Evolutionary conservation across 2,113 vertebrate genomes (phyloP).

Genomic region (Amblyornis subalaris): DNA sequence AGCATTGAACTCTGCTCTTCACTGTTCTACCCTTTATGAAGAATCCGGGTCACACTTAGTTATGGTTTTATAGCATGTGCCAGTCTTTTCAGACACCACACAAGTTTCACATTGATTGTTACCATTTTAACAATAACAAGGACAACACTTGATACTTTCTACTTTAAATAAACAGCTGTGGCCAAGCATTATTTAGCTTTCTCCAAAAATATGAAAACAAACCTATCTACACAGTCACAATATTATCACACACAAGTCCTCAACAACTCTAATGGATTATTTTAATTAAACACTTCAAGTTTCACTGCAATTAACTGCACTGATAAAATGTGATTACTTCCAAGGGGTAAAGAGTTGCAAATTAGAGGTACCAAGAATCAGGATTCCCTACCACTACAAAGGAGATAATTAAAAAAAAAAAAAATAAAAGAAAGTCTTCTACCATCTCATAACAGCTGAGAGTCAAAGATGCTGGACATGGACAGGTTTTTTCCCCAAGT

Average conservation of each 20-base stretch:
- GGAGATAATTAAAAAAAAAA: not conserved
- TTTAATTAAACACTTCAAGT: not conserved
- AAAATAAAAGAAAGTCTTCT: not conserved
- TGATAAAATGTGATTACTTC: not conserved
- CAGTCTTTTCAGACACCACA: not conserved
- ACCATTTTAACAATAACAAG: not conserved
- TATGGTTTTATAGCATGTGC: not conserved
- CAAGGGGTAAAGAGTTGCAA: not conserved
- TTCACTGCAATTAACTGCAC: not conserved
- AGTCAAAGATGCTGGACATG: not conserved
- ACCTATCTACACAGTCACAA: not conserved
- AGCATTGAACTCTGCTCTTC: not conserved
- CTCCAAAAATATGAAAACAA: not conserved
- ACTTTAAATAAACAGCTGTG: not conserved
- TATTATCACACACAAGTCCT: not conserved
- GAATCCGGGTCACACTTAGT: not conserved
- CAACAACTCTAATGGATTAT: not conserved
- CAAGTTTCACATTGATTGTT: not conserved
- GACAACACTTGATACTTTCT: not conserved
- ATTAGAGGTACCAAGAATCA: not conserved
- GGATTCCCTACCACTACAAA: not conserved
- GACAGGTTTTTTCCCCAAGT: not conserved
- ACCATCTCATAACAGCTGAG: not conserved
- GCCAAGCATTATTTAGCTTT: not conserved
- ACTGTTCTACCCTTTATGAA: not conserved